Evolutionary conservation across 1,140 invertebrate species (phyloP), one percentile per base, ranked within the genome.

Genomic region (Armadillidium nasatum): DNA sequence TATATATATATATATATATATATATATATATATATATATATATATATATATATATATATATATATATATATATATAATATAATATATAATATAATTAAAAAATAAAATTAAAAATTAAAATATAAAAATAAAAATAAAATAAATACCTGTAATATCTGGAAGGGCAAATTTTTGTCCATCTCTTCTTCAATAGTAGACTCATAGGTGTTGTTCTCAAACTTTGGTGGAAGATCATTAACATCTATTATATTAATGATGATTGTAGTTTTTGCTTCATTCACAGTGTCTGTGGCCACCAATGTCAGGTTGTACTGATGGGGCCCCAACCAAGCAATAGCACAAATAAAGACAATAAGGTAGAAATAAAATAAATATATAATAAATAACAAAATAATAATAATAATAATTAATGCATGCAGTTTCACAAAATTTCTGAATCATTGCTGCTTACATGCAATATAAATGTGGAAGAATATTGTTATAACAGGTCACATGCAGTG

Each of bases 211-310:
- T 88, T 86, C 70, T 89, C 88, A 86, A 94, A 94, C 73, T 88
- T 87, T 7, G 93, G 93, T 50, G 92, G 91, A 76, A 93, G 86
- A 85, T 94, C 92, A 86, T 94, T 94, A 83, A 92, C 89, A 84
- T 93, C 91, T 81, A 72, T 72, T 72, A 93, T 88, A 82, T 89
- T 88, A 82, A 94, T 91, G 74, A 91, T 87, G 72, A 94, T 90
- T 72, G 87, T 89, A 77, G 92, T 93, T 76, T 89, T 88, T 86
- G 92, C 93, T 85, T 94, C 92, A 87, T 92, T 92, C 82, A 92
- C 88, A 83, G 91, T 92, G 86, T 94, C 93, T 73, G 92, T 94
- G 68, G 92, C 92, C 82, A 93, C 91, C 87, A 94, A 87, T 82
- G 90, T 91, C 86, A 94, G 87, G 86, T 92, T 91, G 87, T 94